Evolutionary conservation across 1,140 invertebrate genomes (phyloP), one percentile per base, ranked within the genome.

Genomic region (Drosophila fuyamai): DNA sequence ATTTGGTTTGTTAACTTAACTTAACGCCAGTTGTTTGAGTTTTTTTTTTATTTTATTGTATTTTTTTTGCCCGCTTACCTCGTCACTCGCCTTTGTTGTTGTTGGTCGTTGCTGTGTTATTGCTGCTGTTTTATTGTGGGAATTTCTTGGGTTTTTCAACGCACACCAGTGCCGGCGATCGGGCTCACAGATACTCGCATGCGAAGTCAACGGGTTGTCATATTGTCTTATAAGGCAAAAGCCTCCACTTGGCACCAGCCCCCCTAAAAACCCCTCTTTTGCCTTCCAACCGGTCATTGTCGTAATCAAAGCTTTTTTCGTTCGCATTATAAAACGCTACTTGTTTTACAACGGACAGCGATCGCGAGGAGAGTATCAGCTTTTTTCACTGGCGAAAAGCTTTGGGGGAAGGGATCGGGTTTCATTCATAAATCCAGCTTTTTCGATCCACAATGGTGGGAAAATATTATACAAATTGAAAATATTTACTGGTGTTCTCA

Each of bases 121-220:
- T 88, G 84, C 84, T 90, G 82, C 83, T 91, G 84, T 84, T 91
- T 85, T 92, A 88, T 90, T 92, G 79, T 92, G 91, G 91, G 89
- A 92, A 92, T 92, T 92, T 92, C 91, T 92, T 80, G 91, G 91
- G 91, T 92, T 92, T 92, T 92, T 92, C 91, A 79, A 92, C 86
- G 63, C 80, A 91, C 77, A 92, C 90, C 62, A 62, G 35, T 60
- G 43, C 63, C 59, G 23, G 36, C 65, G 76, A 47, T 58, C 62
- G 71, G 16, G 32, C 35, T 40, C 29, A 44, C 14, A 51, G 38
- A 59, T 48, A 55, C 36, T 60, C 23, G 50, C 38, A 66, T 41
- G 48, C 53, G 66, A 63, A 65, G 56, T 57, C 48, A 50, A 59
- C 77, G 57, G 65, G 55, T 79, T 78, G 76, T 78, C 75, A 66